Conservation (phyloP, 2,888 invertebrate genomes). For the Eurois occulta region DNA sequence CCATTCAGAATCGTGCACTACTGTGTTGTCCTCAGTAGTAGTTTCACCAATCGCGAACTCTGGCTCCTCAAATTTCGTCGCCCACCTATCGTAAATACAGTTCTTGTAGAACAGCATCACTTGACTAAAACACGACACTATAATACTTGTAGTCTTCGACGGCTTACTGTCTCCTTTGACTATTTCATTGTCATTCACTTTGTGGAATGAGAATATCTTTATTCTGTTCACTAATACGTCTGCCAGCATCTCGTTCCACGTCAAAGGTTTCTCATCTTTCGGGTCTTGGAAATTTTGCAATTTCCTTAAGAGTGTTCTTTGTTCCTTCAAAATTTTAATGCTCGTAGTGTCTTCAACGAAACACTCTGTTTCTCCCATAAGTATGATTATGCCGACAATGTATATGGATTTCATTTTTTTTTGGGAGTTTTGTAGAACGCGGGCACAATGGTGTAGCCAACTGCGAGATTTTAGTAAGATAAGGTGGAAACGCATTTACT, state of each 20-base stretch:
- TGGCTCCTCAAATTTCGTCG: conserved; percentile 52
- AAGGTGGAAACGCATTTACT: conserved; percentile 76
- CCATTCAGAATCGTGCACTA: conserved; percentile 46
- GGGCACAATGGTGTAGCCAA: conserved; percentile 78
- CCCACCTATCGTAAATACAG: conserved; percentile 76
- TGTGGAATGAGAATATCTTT: conserved; percentile 77
- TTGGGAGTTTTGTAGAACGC: conserved; percentile 74
- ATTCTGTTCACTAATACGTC: conserved; percentile 83
- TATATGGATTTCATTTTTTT: conserved; percentile 80
- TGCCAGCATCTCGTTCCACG: conserved; percentile 85
- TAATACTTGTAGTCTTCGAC: conserved; percentile 49
- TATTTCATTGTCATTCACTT: conserved; percentile 65
- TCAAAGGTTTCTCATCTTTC: conserved; percentile 74
- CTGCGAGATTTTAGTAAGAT: conserved; percentile 82
- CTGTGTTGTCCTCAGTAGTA: conserved; percentile 52
- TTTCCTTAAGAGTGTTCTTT: conserved; percentile 82
- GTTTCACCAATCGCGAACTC: conserved; percentile 27
- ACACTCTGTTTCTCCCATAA: conserved; percentile 75
- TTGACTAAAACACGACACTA: conserved; percentile 76
- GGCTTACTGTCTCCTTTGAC: conserved; percentile 54
- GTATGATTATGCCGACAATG: conserved; percentile 77
- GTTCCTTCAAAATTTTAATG: conserved; percentile 72
- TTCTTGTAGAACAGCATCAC: conserved; percentile 79
- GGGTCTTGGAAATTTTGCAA: conserved; percentile 79
- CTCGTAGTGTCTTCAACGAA: conserved; percentile 69